phyloP scores from a whole-genome alignment of 1,140 invertebrate genomes.

The Zophobas morio region DNA sequence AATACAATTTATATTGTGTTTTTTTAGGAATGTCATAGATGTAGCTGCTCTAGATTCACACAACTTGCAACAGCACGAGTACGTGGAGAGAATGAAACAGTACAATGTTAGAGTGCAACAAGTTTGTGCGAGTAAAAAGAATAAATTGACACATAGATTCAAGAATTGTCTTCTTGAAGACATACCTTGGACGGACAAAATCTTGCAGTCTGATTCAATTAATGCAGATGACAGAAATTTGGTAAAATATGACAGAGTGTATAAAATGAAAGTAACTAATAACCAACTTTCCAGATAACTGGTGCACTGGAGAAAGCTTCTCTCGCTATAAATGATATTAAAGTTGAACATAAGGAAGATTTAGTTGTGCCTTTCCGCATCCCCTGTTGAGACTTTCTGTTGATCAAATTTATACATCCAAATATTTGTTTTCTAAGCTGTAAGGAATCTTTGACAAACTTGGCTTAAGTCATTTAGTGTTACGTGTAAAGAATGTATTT shows the following conservation, averaged over 20 bases:
- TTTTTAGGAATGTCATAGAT: constrained; percentile 85
- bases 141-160: constrained; percentile 66
- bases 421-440: constrained; percentile 4
- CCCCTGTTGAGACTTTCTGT: constrained; percentile 11
- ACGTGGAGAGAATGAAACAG: constrained; percentile 80
- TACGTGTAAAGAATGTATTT: constrained; percentile 10
- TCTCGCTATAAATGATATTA: constrained; percentile 78
- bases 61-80: constrained; percentile 85
- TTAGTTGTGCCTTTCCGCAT: constrained; percentile 80
- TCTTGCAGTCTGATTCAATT: constrained; percentile 71
- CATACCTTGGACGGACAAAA: constrained; percentile 74
- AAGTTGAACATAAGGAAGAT: constrained; percentile 87
- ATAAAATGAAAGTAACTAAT: constrained; percentile 23
- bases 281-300: constrained; percentile 72
- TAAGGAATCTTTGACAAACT: constrained; percentile 24
- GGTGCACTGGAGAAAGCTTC: constrained; percentile 77
- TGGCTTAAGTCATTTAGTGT: not conserved
- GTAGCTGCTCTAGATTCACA: constrained; percentile 85
- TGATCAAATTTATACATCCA: not conserved
- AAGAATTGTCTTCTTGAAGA: constrained; percentile 71
- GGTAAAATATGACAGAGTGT: constrained; percentile 67
- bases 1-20: constrained; percentile 44
- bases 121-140: constrained; percentile 67
- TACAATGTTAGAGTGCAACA: constrained; percentile 77
- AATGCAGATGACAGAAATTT: constrained; percentile 70